Evolutionary conservation across 53 echinoderm and acorn worm genomes (phyloP).

Genomic region (Holothuria scabra): DNA sequence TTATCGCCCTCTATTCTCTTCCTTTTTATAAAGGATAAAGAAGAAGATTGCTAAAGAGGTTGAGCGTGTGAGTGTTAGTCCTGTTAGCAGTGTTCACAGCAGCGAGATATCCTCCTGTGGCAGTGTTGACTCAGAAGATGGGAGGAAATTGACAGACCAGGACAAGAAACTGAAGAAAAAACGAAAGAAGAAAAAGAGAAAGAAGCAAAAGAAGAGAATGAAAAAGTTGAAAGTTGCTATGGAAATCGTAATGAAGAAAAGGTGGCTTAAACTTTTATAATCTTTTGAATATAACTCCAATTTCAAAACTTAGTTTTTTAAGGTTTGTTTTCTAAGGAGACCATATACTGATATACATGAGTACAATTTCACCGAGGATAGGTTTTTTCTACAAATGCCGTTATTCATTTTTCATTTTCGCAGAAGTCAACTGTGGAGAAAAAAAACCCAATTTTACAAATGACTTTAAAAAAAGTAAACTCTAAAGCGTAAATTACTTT

Average conservation of each 20-base stretch:
- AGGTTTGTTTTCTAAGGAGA: no score
- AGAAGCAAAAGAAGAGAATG: constrained; percentile 66
- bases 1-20: no score
- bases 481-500: no score
- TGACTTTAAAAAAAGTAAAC: no score
- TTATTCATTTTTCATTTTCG: no score
- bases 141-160: constrained; percentile 57
- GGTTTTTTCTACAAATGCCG: no score
- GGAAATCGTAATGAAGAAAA: constrained; percentile 75
- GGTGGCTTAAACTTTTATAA: constrained; percentile 32
- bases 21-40: constrained; percentile 60
- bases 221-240: constrained; percentile 74
- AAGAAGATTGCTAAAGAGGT: constrained; percentile 76
- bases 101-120: constrained; percentile 73
- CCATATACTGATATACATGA: no score
- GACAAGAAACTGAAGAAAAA: constrained; percentile 63
- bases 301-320: no score
- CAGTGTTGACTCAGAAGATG: constrained; percentile 32
- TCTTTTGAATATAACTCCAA: no score
- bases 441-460: no score
- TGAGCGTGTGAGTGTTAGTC: constrained; percentile 77
- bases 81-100: constrained; percentile 83
- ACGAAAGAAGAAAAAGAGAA: constrained; percentile 70
- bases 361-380: no score
- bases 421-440: no score